Evolutionary conservation across 2,797 vertebrate genomes (phyloP).

Genomic region (Brachymystax lenok): DNA sequence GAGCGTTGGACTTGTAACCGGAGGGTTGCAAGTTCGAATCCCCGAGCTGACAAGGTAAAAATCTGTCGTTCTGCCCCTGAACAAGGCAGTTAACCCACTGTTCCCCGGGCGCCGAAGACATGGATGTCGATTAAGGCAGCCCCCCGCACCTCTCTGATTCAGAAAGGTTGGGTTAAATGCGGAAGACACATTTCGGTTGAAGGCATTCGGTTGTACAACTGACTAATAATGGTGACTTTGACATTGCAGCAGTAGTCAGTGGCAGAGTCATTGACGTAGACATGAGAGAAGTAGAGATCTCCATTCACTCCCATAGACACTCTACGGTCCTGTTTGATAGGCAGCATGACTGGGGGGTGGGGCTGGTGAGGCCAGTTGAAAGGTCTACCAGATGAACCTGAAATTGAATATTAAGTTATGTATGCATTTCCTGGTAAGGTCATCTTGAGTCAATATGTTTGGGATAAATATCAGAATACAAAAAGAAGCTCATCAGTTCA

Average conservation of each 20-base stretch:
- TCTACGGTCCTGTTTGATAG: constrained; percentile 89
- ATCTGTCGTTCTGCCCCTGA: no score
- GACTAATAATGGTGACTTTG: no score
- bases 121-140: no score
- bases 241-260: constrained; percentile 95
- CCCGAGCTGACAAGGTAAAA: no score
- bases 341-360: constrained; percentile 84
- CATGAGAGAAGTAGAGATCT: constrained; percentile 94
- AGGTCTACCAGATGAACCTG: constrained; percentile 72
- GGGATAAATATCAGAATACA: neutral
- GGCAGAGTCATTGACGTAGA: constrained; percentile 86
- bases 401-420: neutral
- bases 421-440: neutral
- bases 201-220: no score
- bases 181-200: no score
- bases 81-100: no score
- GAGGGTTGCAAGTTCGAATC: no score
- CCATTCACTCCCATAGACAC: constrained; percentile 94
- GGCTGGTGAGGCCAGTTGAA: constrained; percentile 74
- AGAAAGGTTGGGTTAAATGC: no score
- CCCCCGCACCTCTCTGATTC: no score
- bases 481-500: neutral
- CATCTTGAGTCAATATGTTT: neutral
- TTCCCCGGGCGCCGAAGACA: no score
- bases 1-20: no score